Base-by-base conservation (phyloP, 2,113 vertebrate genomes). In the Fregata magnificens region DNA sequence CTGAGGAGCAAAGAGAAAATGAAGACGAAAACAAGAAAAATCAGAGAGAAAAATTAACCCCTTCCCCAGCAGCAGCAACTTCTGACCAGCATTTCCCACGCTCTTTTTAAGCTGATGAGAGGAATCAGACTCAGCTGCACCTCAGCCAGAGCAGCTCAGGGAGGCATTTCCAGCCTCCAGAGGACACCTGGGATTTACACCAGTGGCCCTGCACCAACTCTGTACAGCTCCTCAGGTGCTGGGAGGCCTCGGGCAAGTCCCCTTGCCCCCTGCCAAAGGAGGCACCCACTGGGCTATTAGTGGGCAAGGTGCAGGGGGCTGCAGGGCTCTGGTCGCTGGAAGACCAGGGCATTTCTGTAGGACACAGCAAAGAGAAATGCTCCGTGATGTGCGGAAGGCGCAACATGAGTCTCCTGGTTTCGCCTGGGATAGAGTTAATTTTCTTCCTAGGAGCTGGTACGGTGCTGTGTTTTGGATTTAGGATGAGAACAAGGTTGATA, bases 351-450 rank as follows among this genome's bases (percentile, higher is more conserved):
- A 28, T 25, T 82, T 73, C 49, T 77, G 22, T 19, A 59, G 71
- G 28, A 76, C 5, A 2, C 1, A 1, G n/a, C 34, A 38, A 61
- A 25, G 4, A 81, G 11, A 69, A 90, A 42, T 6, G 13, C 6
- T 81, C 47, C 2, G 0, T 49, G 12, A 67, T 4, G 3, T 2
- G 3, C 18, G 34, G 63, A 78, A 82, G 34, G 26, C 31, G 26
- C 38, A 36, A 17, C 3, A 5, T 19, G 26, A 80, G 19, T 55
- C 17, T 12, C 53, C 53, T 55, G 29, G 29, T 32, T 55, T 55
- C 10, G 7, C 29, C 53, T 12, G 18, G 53, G 29, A 32, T 55
- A 55, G 4, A 62, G 25, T 62, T 25, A 28, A 12, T 44, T 44
- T 42, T 42, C 31, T 56, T 73, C 38, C 52, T 56, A 34, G 52